phyloP scores from a whole-genome alignment of 2,797 vertebrate species.

The Anomalospiza imberbis region DNA sequence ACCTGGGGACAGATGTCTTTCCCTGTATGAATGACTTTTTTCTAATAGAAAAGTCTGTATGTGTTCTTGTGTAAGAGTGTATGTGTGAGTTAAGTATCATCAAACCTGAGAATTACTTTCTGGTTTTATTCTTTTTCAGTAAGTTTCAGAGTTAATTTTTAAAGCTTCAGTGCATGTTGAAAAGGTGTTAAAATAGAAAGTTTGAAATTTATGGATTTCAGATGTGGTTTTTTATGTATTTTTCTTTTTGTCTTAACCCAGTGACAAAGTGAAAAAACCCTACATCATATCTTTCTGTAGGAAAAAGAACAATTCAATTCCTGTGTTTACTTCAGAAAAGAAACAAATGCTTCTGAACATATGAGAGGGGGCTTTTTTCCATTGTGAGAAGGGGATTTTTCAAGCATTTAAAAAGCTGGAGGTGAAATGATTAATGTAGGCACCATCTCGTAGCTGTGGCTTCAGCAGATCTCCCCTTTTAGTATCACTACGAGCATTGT shows the following conservation, averaged over 20 bases:
- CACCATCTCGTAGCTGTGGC: not conserved
- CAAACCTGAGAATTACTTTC: not conserved
- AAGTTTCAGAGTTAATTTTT: not conserved
- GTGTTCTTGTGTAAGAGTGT: not conserved
- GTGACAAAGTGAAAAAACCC: not conserved
- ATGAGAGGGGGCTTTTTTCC: not conserved
- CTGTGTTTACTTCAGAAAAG: not conserved
- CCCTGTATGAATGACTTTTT: not conserved
- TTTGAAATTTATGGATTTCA: not conserved
- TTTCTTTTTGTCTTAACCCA: not conserved
- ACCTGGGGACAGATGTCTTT: not conserved
- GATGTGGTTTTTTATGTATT: not conserved
- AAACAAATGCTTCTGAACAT: not conserved
- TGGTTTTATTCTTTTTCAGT: not conserved
- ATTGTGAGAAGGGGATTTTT: not conserved
- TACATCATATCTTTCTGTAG: not conserved
- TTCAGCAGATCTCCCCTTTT: not conserved
- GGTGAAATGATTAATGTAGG: not conserved
- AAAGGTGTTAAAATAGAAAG: not conserved
- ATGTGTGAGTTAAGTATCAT: rapidly evolving
- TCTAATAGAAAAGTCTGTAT: not conserved
- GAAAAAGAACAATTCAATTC: not conserved
- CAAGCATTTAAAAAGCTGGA: not conserved
- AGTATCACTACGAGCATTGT: not conserved
- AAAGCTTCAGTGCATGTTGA: not conserved